These are phyloP conservation scores for Dallia pectoralis DNA, from an alignment of 2,797 vertebrate genomes.

Conservation along the genomic window DNA sequence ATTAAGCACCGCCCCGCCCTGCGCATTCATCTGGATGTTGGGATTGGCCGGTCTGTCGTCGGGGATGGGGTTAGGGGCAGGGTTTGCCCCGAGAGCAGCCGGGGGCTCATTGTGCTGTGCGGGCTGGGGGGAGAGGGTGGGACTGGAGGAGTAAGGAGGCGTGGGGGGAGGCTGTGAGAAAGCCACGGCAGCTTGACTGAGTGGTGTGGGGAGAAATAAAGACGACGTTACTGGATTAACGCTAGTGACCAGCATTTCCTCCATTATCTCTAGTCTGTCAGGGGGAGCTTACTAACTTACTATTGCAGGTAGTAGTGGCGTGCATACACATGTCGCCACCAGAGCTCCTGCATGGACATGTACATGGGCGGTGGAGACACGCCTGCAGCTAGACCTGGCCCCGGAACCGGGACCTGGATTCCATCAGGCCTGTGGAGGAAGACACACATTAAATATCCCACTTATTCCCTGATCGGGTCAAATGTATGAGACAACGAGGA, in stretches of 20 bases:
- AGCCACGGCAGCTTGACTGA: constrained; percentile 90
- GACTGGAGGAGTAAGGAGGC: constrained; percentile 41
- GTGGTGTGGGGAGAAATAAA: constrained; percentile 21
- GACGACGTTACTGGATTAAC: background rate
- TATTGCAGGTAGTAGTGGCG: constrained; percentile 98
- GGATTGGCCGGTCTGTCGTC: constrained; percentile 84
- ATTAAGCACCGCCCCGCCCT: constrained; percentile 88
- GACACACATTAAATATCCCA: background rate
- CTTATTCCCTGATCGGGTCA: background rate
- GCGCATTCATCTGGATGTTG: constrained; percentile 94
- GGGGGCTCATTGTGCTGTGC: constrained; percentile 65
- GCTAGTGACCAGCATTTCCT: background rate
- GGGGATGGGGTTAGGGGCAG: constrained; percentile 68
- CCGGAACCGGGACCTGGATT: constrained; percentile 76
- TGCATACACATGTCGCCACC: constrained; percentile 98
- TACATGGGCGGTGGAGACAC: constrained; percentile 82
- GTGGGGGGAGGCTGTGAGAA: constrained; percentile 77
- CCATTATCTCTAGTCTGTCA: background rate
- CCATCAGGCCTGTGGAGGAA: constrained; percentile 75
- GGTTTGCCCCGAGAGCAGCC: constrained; percentile 62
- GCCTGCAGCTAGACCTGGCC: constrained; percentile 68
- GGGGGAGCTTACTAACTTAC: constrained; percentile 75
- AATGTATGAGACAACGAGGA: background rate
- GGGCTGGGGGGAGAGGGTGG: constrained; percentile 45
- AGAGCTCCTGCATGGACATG: constrained; percentile 90